Evolutionary conservation across 2,113 vertebrate genomes (phyloP).

Genomic region (Caloenas nicobarica): DNA sequence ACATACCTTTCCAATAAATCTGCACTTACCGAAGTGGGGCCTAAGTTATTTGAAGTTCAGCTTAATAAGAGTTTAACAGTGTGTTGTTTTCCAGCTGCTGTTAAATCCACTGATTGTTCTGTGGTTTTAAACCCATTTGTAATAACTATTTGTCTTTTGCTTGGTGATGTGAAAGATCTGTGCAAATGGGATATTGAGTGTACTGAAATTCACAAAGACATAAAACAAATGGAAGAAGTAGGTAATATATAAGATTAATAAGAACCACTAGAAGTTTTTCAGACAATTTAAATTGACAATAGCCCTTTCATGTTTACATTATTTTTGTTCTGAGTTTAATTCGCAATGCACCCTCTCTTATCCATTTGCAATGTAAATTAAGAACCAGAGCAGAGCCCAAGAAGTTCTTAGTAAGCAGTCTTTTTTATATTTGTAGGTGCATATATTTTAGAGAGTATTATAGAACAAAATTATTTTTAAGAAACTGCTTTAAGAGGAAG

Average conservation of each 20-base stretch:
- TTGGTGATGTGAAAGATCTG: neutral
- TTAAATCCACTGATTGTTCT: neutral
- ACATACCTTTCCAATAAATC: neutral
- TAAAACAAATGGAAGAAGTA: neutral
- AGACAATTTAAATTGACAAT: neutral
- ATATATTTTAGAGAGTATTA: neutral
- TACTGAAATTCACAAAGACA: neutral
- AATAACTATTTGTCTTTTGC: neutral
- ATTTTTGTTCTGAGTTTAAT: neutral
- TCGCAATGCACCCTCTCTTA: neutral
- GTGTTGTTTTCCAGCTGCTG: neutral
- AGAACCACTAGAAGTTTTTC: neutral
- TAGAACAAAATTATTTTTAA: neutral
- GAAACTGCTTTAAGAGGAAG: neutral
- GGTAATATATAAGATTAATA: neutral
- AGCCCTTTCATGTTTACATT: neutral
- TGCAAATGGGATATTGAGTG: neutral
- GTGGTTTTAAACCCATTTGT: neutral
- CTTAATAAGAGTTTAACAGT: neutral
- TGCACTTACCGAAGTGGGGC: neutral
- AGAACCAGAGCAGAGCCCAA: neutral
- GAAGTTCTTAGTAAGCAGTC: neutral
- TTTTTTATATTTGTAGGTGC: neutral
- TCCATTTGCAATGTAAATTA: neutral
- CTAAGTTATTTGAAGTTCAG: neutral